Base-by-base conservation (phyloP, 1,140 invertebrate species). In the Gryllus bimaculatus region DNA sequence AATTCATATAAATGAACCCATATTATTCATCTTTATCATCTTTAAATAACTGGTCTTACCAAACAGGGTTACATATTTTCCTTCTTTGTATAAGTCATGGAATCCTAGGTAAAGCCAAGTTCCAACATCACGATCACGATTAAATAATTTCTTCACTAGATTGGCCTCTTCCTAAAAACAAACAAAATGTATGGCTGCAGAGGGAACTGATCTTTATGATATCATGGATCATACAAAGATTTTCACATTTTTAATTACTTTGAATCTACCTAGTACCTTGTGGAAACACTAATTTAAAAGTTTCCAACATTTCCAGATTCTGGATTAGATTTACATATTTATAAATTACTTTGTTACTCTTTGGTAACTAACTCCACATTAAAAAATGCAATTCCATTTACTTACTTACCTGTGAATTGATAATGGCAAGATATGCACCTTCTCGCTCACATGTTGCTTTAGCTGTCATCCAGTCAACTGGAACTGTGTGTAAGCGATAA, bases 351-450 rank as follows among this genome's bases (percentile, higher is more conserved):
- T 39, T n/a, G n/a, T n/a, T 39, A 39, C 5, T 39, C 26, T 39
- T 39, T 39, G 26, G 26, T 39, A 39, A 39, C 26, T 39, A 39
- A 39, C 26, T 2, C n/a, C n/a, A 5, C 26, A 39, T 39, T 39
- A 39, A 39, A 39, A 39, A 39, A 39, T 39, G 26, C 26, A 39
- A 39, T 5, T 5, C 26, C 5, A 39, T 39, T 39, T 39, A 39
- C n/a, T n/a, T n/a, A 39, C 26, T 39, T 20, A 77, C 48, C 48
- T 75, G 74, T 10, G 85, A 85, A 81, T 86, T 85, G 66, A 86
- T 82, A n/a, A 87, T 82, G 8, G 85, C 85, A 18, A 87, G 83
- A 80, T 87, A 84, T 48, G 83, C 86, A n/a, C 85, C 85, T 81
- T 86, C 85, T 48, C 86, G 84, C 78, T 82, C 85, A 80, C 85